Evolutionary conservation across 1,140 invertebrate genomes (phyloP).

Genomic region (Halesus radiatus): DNA sequence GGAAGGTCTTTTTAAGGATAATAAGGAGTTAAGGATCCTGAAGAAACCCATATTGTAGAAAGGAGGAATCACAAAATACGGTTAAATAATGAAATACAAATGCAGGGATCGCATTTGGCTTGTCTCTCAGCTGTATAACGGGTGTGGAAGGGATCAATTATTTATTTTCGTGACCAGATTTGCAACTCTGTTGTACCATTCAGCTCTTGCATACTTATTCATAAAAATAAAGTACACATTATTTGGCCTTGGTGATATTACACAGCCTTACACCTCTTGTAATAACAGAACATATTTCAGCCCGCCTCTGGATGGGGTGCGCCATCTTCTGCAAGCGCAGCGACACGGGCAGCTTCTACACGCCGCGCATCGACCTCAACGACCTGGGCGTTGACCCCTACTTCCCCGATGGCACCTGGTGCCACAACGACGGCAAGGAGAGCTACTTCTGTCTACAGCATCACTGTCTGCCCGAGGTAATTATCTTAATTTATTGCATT

Average conservation of each 20-base stretch:
- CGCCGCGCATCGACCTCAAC: conserved; percentile 81
- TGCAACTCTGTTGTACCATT: too few relatives aligned
- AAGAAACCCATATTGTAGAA: too few relatives aligned
- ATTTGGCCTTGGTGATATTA: background rate
- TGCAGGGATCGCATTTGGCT: too few relatives aligned
- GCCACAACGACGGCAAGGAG: conserved; percentile 74
- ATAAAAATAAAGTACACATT: too few relatives aligned
- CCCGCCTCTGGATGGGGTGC: conserved; percentile 81
- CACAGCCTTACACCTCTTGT: too few relatives aligned
- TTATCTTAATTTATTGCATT: background rate
- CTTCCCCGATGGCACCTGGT: conserved; percentile 87
- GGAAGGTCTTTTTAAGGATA: too few relatives aligned
- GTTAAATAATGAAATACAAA: too few relatives aligned
- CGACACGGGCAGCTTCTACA: conserved; percentile 78
- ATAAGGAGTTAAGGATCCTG: too few relatives aligned
- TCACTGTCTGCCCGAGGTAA: conserved; percentile 79
- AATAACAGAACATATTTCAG: conserved; percentile 60
- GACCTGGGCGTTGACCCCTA: conserved; percentile 80
- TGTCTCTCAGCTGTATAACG: too few relatives aligned
- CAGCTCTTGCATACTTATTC: background rate
- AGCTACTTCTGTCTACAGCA: conserved; percentile 82
- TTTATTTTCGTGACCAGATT: too few relatives aligned
- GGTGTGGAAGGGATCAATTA: too few relatives aligned
- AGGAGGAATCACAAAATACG: too few relatives aligned
- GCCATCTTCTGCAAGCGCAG: conserved; percentile 80